phyloP scores from a whole-genome alignment of 2,797 vertebrate genomes.

The Echiichthys vipera region DNA sequence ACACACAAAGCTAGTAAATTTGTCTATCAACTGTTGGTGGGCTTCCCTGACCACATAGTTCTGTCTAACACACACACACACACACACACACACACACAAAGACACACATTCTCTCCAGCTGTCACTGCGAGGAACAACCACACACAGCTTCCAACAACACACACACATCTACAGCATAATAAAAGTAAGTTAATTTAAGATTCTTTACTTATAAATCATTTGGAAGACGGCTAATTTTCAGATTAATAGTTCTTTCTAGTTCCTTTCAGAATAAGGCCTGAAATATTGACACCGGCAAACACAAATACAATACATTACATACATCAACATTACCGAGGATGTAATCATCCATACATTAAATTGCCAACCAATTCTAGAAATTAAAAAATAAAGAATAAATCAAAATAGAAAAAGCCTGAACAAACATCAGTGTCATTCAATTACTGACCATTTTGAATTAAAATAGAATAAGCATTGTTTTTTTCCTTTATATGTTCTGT shows the following conservation, averaged over 20 bases:
- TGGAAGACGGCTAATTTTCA: neutral
- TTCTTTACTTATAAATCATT: neutral
- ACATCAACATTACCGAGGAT: neutral
- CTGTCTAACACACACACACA: neutral
- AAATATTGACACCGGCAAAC: neutral
- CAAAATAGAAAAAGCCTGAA: no score
- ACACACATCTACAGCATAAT: neutral
- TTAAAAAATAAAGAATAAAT: no score
- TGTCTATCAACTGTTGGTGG: neutral
- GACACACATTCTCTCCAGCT: slow-evolving; percentile 48
- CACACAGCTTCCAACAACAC: slow-evolving; percentile 2
- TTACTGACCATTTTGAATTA: no score
- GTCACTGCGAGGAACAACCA: slow-evolving; percentile 35
- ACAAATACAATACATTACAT: neutral
- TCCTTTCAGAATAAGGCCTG: neutral
- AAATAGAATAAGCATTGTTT: no score
- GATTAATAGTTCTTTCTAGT: neutral
- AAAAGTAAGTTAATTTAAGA: no score
- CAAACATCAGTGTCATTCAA: no score
- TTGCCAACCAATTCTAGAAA: no score
- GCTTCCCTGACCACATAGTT: neutral
- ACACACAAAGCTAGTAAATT: slow-evolving; percentile 27
- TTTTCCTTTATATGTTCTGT: no score
- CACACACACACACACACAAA: slow-evolving; percentile 14
- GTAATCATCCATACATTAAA: neutral